Percentiles rank a stretch among this genome's conserved stretches.
phyloP scores from a whole-genome alignment of 53 echinoderm and acorn worm species.

The Mesocentrotus franciscanus region DNA sequence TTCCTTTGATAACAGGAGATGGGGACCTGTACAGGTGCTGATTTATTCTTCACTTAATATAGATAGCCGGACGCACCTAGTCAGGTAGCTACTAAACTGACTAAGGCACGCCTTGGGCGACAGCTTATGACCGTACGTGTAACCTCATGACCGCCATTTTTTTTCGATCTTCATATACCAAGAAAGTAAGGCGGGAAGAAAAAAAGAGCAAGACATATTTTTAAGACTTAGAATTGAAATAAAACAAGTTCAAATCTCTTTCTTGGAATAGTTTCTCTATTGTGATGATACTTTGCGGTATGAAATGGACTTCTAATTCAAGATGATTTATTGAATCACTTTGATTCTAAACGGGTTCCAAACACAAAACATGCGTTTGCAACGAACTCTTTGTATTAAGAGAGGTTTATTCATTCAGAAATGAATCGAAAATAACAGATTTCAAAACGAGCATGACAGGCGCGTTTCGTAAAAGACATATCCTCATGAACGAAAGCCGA shows the following conservation, averaged over 20 bases:
- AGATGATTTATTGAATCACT: not conserved
- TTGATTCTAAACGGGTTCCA: not conserved
- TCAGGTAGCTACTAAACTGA: slow-evolving; percentile 29
- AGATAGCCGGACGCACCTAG: slow-evolving; percentile 54
- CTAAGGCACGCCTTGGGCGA: slow-evolving; percentile 38
- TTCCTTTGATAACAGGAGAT: slow-evolving; percentile 61
- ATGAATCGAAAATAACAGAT: not conserved
- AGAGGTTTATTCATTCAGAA: not conserved
- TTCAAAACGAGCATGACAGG: slow-evolving; percentile 12
- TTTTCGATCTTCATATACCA: not conserved
- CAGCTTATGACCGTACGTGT: not conserved
- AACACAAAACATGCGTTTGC: not conserved
- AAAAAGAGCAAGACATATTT: not conserved
- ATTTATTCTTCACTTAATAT: slow-evolving; percentile 62
- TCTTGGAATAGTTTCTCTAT: not conserved
- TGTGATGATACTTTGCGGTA: not conserved
- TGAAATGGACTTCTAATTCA: not conserved
- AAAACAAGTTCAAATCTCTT: not conserved
- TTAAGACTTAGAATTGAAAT: not conserved
- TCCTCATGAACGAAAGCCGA: not conserved
- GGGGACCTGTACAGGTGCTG: slow-evolving; percentile 44
- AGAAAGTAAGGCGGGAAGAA: not conserved
- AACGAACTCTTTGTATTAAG: not conserved
- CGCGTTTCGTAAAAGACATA: not conserved
- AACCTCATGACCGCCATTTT: not conserved